Conservation (phyloP, 2,888 invertebrate species). For the Torymus texanus region DNA sequence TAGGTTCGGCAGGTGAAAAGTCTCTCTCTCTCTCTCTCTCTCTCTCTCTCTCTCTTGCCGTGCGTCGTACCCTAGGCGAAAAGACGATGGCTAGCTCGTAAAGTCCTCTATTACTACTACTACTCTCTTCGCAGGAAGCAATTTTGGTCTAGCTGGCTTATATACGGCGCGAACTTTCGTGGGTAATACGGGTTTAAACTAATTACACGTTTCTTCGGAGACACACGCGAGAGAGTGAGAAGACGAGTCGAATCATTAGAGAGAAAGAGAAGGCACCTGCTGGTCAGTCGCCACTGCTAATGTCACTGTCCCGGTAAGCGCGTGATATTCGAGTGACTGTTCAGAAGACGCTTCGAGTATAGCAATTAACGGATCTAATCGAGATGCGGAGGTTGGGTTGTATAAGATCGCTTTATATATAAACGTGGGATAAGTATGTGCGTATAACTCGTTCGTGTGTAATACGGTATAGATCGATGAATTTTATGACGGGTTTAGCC, state of each 20-base stretch:
- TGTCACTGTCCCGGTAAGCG: background rate
- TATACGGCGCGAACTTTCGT: slow-evolving; percentile 21
- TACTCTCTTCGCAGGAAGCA: slow-evolving; percentile 61
- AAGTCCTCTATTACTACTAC: too few relatives aligned
- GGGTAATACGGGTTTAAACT: slow-evolving; percentile 50
- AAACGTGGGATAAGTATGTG: too few relatives aligned
- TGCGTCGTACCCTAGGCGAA: too few relatives aligned
- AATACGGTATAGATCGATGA: too few relatives aligned
- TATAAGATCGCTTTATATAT: too few relatives aligned
- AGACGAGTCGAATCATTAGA: slow-evolving; percentile 65
- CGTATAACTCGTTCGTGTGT: too few relatives aligned
- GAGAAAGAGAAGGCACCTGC: slow-evolving; percentile 63
- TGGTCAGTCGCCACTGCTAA: slow-evolving; percentile 36
- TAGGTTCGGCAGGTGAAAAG: slow-evolving; percentile 55
- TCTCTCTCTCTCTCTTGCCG: background rate
- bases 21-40: background rate
- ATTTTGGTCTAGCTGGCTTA: slow-evolving; percentile 61
- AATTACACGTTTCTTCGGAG: slow-evolving; percentile 64
- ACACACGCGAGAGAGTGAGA: slow-evolving; percentile 60
- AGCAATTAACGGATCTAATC: too few relatives aligned
- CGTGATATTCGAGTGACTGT: too few relatives aligned
- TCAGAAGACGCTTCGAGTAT: too few relatives aligned
- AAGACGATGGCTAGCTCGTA: too few relatives aligned
- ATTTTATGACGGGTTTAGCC: too few relatives aligned
- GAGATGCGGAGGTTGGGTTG: too few relatives aligned